These are phyloP conservation scores for Ptiloglossa arizonensis DNA, from an alignment of 1,140 invertebrate genomes.

Conservation along the genomic window DNA sequence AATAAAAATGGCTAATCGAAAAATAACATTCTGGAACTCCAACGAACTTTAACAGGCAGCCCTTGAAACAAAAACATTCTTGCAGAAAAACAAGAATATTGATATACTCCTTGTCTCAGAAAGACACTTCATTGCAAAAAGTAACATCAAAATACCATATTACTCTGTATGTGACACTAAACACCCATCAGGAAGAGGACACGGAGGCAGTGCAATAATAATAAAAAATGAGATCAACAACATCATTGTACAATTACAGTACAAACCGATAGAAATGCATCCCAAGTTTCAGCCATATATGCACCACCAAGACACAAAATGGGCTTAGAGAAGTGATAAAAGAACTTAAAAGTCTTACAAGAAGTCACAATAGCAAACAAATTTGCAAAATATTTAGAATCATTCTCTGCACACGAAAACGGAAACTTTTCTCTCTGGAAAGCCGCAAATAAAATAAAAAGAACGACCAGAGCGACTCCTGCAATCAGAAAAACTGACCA, in stretches of 20 bases:
- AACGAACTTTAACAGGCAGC: neutral
- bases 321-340: no score
- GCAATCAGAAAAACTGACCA: conserved; percentile 50
- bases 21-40: neutral
- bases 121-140: conserved; percentile 5
- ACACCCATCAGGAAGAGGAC: neutral
- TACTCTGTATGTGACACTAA: no score
- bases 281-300: conserved; percentile 10
- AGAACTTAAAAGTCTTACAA: no score
- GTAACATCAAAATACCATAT: no score
- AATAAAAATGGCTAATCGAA: neutral
- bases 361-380: no score
- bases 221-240: conserved; percentile 5
- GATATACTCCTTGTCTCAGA: conserved; percentile 14
- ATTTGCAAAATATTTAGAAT: neutral
- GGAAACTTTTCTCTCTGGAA: conserved; percentile 59
- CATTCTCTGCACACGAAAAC: neutral
- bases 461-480: conserved; percentile 10
- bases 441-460: conserved; percentile 45
- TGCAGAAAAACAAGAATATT: conserved; percentile 22
- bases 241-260: conserved; percentile 5
- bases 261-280: neutral
- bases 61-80: neutral
- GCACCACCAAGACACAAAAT: conserved; percentile 9
- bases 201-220: neutral